A percentile compares a stretch with the other conserved stretches of the same genome.
Evolutionary conservation across 2,797 vertebrate species (phyloP).

Genomic region (Arrhamphus sclerolepis): DNA sequence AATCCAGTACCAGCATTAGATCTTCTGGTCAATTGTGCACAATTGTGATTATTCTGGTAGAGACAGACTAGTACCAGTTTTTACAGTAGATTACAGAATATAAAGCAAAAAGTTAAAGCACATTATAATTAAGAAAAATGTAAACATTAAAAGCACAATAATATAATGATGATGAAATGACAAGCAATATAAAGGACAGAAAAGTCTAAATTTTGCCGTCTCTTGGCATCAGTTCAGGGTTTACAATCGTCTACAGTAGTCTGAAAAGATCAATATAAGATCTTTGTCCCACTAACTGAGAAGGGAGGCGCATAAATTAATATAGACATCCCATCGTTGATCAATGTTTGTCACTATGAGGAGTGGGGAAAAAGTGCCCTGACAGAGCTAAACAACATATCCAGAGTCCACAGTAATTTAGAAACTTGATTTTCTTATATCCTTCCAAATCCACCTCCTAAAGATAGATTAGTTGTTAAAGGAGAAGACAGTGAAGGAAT

Average conservation of each 20-base stretch:
- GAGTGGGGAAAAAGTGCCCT: conserved; percentile 12
- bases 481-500: too few relatives aligned
- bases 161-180: conserved; percentile 11
- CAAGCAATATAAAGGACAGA: conserved; percentile 1
- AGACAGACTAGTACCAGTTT: not conserved
- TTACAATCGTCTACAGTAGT: conserved; percentile 6
- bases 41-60: too few relatives aligned
- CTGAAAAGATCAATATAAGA: conserved; percentile 29
- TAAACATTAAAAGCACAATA: conserved; percentile 4
- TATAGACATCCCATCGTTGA: conserved; percentile 10
- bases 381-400: conserved; percentile 1
- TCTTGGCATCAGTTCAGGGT: conserved; percentile 7
- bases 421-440: too few relatives aligned
- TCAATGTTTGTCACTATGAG: conserved; percentile 17
- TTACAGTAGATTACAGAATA: too few relatives aligned
- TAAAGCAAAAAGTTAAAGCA: not conserved
- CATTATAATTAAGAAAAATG: not conserved
- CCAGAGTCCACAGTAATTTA: too few relatives aligned
- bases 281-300: conserved; percentile 30
- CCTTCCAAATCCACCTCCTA: too few relatives aligned
- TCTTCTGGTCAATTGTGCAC: too few relatives aligned
- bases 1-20: too few relatives aligned
- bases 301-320: conserved; percentile 23
- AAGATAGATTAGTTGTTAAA: too few relatives aligned
- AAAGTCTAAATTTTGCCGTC: conserved; percentile 9